A percentile compares a stretch with the other conserved stretches of the same genome.
phyloP scores from a whole-genome alignment of 2,888 invertebrate genomes.

The Rhabditoides inermis region DNA sequence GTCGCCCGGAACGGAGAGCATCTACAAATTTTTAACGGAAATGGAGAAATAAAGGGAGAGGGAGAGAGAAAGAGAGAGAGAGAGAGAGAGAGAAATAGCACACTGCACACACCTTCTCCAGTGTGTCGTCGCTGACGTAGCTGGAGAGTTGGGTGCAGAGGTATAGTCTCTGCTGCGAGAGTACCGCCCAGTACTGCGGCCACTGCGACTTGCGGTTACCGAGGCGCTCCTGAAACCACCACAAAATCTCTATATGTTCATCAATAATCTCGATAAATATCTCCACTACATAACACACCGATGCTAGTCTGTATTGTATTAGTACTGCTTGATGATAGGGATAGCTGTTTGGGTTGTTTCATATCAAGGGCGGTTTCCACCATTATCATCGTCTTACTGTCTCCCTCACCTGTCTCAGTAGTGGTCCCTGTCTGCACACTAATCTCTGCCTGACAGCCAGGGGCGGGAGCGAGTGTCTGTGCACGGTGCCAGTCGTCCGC shows the following conservation, averaged over 20 bases:
- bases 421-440: too few relatives aligned
- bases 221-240: not conserved
- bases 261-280: too few relatives aligned
- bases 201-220: constrained; percentile 17
- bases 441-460: too few relatives aligned
- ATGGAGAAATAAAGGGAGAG: not conserved
- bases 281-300: too few relatives aligned
- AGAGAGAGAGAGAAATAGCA: not conserved
- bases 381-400: too few relatives aligned
- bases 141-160: constrained; percentile 18
- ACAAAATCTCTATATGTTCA: not conserved
- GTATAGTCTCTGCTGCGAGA: constrained; percentile 18
- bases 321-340: too few relatives aligned
- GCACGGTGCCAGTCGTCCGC: too few relatives aligned
- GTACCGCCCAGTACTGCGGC: constrained; percentile 28
- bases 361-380: too few relatives aligned
- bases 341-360: too few relatives aligned
- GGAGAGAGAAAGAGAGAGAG: not conserved
- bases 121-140: not conserved
- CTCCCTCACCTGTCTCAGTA: too few relatives aligned
- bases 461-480: too few relatives aligned
- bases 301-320: too few relatives aligned
- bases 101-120: not conserved
- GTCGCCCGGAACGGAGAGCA: not conserved
- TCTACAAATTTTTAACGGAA: not conserved